These are phyloP conservation scores for Diacarnus erythraeanus DNA, from an alignment of 37 sponge, comb jelly and placozoan genomes.

Conservation along the genomic window DNA sequence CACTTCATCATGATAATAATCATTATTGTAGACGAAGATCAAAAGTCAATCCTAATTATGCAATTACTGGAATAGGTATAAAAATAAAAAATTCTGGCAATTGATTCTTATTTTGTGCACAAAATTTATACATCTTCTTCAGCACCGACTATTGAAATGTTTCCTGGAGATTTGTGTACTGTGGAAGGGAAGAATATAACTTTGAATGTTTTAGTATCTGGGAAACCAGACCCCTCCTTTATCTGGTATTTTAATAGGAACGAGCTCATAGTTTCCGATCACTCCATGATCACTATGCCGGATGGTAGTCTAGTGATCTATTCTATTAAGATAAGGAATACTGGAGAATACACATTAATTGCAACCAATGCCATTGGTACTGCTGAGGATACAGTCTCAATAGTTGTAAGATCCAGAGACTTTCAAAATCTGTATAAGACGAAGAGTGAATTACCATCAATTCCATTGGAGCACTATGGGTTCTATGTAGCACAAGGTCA, in stretches of 20 bases:
- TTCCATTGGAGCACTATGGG: not conserved
- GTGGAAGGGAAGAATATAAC: slow-evolving; percentile 17
- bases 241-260: slow-evolving; percentile 9
- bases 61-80: no score
- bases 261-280: slow-evolving; percentile 6
- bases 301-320: slow-evolving; percentile 14
- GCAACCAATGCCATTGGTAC: slow-evolving; percentile 23
- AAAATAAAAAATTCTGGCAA: no score
- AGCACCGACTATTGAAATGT: slow-evolving; percentile 11
- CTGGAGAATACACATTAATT: slow-evolving; percentile 15
- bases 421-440: no score
- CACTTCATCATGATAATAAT: no score
- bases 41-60: no score
- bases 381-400: not conserved
- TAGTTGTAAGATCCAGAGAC: not conserved
- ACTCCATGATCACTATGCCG: not conserved
- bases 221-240: slow-evolving; percentile 17
- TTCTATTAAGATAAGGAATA: not conserved
- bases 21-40: no score
- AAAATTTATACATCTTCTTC: not conserved
- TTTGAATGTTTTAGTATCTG: slow-evolving; percentile 15
- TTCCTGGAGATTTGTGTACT: not conserved
- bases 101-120: no score
- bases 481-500: slow-evolving; percentile 12
- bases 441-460: not conserved